phyloP scores from a whole-genome alignment of 2,113 vertebrate genomes.

The Macrotus californicus region DNA sequence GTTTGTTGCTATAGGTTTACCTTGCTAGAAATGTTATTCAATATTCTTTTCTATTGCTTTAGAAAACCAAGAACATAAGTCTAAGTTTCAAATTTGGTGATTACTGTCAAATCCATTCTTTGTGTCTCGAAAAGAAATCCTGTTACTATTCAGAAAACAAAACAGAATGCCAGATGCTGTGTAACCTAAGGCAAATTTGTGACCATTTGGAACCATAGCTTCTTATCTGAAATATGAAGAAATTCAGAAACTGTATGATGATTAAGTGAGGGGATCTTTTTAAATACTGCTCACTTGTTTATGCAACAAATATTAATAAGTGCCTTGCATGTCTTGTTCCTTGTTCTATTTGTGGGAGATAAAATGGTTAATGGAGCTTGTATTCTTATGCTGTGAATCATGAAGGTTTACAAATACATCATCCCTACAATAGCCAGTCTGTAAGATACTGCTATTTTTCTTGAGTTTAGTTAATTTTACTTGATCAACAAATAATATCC shows the following conservation, averaged over 20 bases:
- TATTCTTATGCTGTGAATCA: background rate
- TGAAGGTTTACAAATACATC: background rate
- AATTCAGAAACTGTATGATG: background rate
- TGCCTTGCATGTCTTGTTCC: background rate
- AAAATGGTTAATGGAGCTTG: background rate
- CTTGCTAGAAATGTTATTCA: too few species aligned
- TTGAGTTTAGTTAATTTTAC: background rate
- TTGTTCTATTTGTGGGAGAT: background rate
- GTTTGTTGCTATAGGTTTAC: background rate
- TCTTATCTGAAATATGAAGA: background rate
- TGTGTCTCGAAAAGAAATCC: background rate
- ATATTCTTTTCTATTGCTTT: too few species aligned
- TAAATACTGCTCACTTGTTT: background rate
- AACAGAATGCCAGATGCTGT: background rate
- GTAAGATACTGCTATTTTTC: background rate
- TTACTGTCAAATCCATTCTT: background rate
- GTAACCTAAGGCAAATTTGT: background rate
- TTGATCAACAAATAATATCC: background rate
- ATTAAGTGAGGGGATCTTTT: background rate
- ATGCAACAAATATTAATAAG: background rate
- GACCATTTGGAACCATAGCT: background rate
- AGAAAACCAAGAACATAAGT: too few species aligned
- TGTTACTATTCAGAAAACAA: background rate
- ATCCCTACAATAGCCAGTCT: background rate
- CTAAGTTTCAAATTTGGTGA: background rate